Evolutionary conservation across 64 coral and sea anemone species (phyloP).

Genomic region (Acropora tenuis): DNA sequence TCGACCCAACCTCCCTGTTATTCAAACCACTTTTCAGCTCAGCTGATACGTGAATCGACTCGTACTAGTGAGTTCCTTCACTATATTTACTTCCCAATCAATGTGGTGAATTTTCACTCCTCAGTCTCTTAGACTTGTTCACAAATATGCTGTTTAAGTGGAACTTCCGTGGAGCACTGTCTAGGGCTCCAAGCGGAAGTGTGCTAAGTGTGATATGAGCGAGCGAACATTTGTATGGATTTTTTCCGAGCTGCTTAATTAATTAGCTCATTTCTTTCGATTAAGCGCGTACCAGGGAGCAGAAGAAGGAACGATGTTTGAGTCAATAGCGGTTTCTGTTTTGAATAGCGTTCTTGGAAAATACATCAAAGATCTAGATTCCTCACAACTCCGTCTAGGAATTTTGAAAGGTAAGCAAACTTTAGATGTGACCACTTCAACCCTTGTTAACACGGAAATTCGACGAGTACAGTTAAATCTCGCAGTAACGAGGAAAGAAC

Average conservation of each 20-base stretch:
- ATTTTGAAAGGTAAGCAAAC: conserved; percentile 80
- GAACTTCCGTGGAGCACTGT: too few relatives aligned
- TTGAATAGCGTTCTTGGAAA: conserved; percentile 90
- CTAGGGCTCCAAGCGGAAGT: neutral
- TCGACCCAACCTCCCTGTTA: neutral
- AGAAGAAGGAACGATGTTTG: conserved; percentile 53
- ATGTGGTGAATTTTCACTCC: neutral
- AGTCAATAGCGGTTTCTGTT: conserved; percentile 74
- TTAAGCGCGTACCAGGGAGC: neutral
- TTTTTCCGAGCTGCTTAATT: neutral
- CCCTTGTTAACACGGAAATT: too few relatives aligned
- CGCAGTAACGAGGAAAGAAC: too few relatives aligned
- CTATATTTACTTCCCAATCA: neutral
- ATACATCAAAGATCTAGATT: conserved; percentile 92
- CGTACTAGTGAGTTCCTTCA: too few relatives aligned
- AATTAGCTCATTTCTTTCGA: neutral
- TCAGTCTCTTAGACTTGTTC: too few relatives aligned
- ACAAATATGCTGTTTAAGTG: too few relatives aligned
- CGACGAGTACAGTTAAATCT: too few relatives aligned
- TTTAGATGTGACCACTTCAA: too few relatives aligned
- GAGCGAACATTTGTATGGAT: neutral
- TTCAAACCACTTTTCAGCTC: too few relatives aligned
- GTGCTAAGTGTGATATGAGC: neutral
- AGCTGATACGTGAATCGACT: neutral
- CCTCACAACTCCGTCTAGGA: conserved; percentile 75